Evolutionary conservation across 2,113 vertebrate species (phyloP).

Genomic region (Lasiurus cinereus): DNA sequence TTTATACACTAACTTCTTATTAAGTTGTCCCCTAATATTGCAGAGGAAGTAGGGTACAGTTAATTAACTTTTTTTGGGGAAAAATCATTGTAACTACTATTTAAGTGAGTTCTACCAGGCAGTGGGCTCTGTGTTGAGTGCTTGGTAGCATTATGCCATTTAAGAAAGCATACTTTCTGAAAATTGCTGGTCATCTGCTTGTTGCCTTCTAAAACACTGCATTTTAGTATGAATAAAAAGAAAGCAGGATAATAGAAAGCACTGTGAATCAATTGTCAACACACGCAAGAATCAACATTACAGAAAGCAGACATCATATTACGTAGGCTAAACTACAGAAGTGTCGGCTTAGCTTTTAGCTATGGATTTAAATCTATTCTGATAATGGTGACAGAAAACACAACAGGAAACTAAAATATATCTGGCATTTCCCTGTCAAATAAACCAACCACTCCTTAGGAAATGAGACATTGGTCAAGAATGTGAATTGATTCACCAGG

Average conservation of each 20-base stretch:
- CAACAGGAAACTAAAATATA: slow-evolving; percentile 52
- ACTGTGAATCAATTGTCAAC: slow-evolving; percentile 76
- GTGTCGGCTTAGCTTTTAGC: slow-evolving; percentile 68
- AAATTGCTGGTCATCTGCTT: slow-evolving; percentile 62
- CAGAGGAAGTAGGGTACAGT: neutral
- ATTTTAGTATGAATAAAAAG: slow-evolving; percentile 72
- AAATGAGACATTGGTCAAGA: slow-evolving; percentile 60
- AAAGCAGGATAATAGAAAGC: slow-evolving; percentile 57
- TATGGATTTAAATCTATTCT: slow-evolving; percentile 69
- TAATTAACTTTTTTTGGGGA: slow-evolving; percentile 23
- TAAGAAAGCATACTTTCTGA: slow-evolving; percentile 68
- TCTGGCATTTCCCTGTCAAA: slow-evolving; percentile 70
- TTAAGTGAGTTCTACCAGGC: slow-evolving; percentile 39
- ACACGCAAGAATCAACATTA: slow-evolving; percentile 74
- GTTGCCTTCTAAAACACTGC: slow-evolving; percentile 55
- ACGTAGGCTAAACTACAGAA: slow-evolving; percentile 69
- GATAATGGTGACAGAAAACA: slow-evolving; percentile 69
- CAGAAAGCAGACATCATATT: slow-evolving; percentile 75
- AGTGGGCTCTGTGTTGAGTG: slow-evolving; percentile 11
- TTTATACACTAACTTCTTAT: neutral
- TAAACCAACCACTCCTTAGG: slow-evolving; percentile 19
- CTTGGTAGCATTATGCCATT: slow-evolving; percentile 45
- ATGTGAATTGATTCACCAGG: slow-evolving; percentile 52
- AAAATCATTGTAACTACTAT: slow-evolving; percentile 6
- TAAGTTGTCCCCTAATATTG: neutral